These are phyloP conservation scores for Tinamus major DNA, from an alignment of 2,797 vertebrate genomes.

Conservation along the genomic window DNA sequence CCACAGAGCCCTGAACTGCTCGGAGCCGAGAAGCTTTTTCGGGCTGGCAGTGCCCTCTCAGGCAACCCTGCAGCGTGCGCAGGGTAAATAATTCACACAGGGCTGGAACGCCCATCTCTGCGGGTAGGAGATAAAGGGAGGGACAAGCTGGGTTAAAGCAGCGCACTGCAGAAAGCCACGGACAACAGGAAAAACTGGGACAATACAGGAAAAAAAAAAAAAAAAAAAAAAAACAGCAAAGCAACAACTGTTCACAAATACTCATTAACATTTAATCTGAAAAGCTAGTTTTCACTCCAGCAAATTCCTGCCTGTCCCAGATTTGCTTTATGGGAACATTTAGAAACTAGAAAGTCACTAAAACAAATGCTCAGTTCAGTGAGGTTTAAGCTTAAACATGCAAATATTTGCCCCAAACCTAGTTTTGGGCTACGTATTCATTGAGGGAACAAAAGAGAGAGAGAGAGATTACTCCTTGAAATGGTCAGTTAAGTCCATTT, in stretches of 20 bases:
- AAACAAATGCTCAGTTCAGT: background rate
- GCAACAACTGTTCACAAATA: background rate
- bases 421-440: background rate
- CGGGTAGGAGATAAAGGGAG: background rate
- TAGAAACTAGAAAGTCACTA: background rate
- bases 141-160: background rate
- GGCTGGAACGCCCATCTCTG: background rate
- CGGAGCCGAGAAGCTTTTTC: background rate
- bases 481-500: background rate
- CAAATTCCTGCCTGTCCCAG: background rate
- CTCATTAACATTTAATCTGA: background rate
- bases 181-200: rapidly evolving
- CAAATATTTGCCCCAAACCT: background rate
- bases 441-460: background rate
- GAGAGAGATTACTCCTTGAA: background rate
- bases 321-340: background rate
- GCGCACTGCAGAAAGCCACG: background rate
- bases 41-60: background rate
- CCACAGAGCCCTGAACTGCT: background rate
- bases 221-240: background rate
- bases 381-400: background rate
- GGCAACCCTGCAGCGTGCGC: background rate
- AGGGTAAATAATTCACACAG: background rate
- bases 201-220: background rate
- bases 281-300: background rate